phyloP scores from a whole-genome alignment of 1,140 invertebrate species.

The Conus betulinus region DNA sequence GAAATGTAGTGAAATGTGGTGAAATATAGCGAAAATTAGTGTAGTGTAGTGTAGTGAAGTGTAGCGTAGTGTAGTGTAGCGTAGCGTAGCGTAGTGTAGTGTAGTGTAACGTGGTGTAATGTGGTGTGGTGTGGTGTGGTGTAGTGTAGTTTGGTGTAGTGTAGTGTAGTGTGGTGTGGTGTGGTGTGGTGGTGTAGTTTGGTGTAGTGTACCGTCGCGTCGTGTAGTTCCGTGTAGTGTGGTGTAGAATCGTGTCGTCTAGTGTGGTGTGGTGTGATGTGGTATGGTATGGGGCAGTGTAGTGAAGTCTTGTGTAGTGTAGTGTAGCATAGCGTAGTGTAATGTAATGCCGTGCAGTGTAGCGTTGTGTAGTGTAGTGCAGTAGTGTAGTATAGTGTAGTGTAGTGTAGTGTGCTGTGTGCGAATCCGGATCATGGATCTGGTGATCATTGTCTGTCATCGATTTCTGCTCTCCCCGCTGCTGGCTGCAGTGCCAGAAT shows the following conservation, averaged over 20 bases:
- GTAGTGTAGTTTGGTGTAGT: conserved; percentile 35
- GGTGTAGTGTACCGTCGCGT: background rate
- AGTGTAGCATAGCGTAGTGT: conserved; percentile 28
- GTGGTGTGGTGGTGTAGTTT: conserved; percentile 19
- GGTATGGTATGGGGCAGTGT: conserved; percentile 19
- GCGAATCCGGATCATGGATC: no score
- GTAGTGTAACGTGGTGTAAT: conserved; percentile 36
- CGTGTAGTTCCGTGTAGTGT: background rate
- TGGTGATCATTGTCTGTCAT: no score
- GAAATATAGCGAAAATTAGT: no score
- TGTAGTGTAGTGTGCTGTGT: conserved; percentile 36
- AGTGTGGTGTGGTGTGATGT: conserved; percentile 10
- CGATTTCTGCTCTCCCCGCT: no score
- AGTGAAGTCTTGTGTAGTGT: conserved; percentile 32
- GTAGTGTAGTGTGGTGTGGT: conserved; percentile 33
- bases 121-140: conserved; percentile 31
- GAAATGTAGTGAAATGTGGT: no score
- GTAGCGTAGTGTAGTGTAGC: conserved; percentile 37
- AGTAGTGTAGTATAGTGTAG: conserved; percentile 36
- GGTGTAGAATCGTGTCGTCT: background rate
- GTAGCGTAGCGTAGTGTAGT: conserved; percentile 36
- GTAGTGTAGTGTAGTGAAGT: conserved; percentile 35
- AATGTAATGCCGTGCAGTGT: conserved; percentile 27
- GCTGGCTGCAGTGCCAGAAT: conserved; percentile 9
- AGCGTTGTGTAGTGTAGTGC: conserved; percentile 35